Evolutionary conservation across 2,797 vertebrate species (phyloP), one percentile per base, ranked within the genome.

Genomic region (Peromyscus aztecus): DNA sequence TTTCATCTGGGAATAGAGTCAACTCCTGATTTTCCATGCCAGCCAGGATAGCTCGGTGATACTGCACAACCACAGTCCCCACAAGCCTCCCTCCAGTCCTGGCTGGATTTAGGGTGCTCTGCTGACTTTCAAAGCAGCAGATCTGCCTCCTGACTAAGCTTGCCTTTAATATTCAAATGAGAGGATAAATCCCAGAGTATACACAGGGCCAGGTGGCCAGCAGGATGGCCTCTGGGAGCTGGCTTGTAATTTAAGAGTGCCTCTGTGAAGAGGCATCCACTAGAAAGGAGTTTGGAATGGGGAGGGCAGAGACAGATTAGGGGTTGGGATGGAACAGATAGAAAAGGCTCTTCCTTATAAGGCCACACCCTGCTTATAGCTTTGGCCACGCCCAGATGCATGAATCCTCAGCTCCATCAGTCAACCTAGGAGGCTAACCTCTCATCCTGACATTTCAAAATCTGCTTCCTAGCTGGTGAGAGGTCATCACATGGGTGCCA

Each of bases 81-180:
- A n/a, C 6, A 12, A n/a, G 29, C 92, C 34, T 29, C 40, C 24
- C 34, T 6, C 82, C 1, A 46, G 27, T 84, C 59, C 61, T 1
- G 2, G 17, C 57, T 94, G 90, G 80, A 73, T 49, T 17, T 21
- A n/a, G 88, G 88, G 49, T n/a, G 21, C 23, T 40, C 67, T 3
- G 65, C 49, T 16, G 76, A 94, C 80, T 94, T 91, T 76, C 61
- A 55, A 91, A 92, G 71, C 67, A 16, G 80, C 27, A 49, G 91
- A 34, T 10, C 5, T 0, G 46, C 63, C 84, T 69, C n/a, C 76
- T 29, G 46, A 76, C 75, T 78, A 78, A 94, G 75, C 77, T 65
- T 73, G 84, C 61, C 88, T 90, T 96, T 93, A 93, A 91, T 95
- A 94, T 59, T 89, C 83, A 93, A 88, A 97, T 10, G 63, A 84